Conservation (phyloP, 2,113 vertebrate genomes). For the Rhinogobius similis region DNA sequence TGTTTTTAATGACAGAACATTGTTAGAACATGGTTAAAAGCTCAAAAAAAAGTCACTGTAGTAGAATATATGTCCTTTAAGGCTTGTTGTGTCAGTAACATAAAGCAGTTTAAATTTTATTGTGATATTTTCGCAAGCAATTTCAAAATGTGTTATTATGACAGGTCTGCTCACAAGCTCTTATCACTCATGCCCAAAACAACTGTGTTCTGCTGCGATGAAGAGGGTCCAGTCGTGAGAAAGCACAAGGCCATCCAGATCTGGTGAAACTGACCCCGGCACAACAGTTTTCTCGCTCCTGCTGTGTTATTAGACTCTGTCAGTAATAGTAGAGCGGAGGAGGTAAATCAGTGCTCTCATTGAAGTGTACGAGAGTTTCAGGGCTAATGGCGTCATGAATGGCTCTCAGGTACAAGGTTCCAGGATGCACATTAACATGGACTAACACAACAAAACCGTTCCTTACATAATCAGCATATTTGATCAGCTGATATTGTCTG, state of each 20-base stretch:
- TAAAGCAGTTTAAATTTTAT: too few relatives aligned
- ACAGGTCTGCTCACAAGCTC: too few relatives aligned
- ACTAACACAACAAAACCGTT: not conserved
- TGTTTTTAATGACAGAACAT: too few relatives aligned
- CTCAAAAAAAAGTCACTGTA: too few relatives aligned
- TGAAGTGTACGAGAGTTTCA: not conserved
- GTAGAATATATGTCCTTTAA: too few relatives aligned
- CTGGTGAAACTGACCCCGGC: not conserved
- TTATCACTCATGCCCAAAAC: not conserved
- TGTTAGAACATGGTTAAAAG: too few relatives aligned
- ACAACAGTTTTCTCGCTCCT: conserved; percentile 1
- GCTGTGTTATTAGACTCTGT: too few relatives aligned
- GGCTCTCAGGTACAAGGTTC: not conserved
- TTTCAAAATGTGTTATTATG: too few relatives aligned
- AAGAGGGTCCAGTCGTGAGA: not conserved
- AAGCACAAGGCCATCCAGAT: too few relatives aligned
- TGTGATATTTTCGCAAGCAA: too few relatives aligned
- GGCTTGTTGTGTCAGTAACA: too few relatives aligned
- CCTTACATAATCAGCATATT: not conserved
- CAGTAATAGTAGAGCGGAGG: conserved; percentile 16
- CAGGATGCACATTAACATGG: not conserved
- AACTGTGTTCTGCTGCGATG: not conserved
- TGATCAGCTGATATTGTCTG: not conserved
- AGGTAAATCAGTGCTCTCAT: conserved; percentile 22
- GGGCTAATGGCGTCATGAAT: not conserved